phyloP scores from a whole-genome alignment of 2,888 invertebrate species.

The Ormyrus labotus region DNA sequence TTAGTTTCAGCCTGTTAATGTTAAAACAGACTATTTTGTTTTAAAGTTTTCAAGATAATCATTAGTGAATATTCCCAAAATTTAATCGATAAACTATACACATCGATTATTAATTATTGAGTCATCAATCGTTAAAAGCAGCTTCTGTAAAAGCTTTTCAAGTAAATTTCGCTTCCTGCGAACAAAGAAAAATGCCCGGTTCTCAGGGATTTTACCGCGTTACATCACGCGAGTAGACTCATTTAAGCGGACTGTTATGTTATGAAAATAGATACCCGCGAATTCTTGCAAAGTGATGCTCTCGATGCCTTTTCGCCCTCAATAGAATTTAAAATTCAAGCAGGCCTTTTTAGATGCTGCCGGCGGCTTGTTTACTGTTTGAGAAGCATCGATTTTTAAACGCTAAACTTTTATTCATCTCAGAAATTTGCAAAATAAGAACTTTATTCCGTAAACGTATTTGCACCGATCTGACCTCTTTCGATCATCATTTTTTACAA shows the following conservation, averaged over 20 bases:
- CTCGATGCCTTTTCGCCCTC: not conserved
- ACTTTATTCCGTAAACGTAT: too few relatives aligned
- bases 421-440: slow-evolving; percentile 1
- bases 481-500: too few relatives aligned
- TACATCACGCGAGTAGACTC: slow-evolving; percentile 37
- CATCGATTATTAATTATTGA: too few relatives aligned
- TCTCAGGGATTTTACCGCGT: slow-evolving; percentile 31
- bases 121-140: too few relatives aligned
- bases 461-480: too few relatives aligned
- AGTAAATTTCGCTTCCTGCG: too few relatives aligned
- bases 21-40: too few relatives aligned
- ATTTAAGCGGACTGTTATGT: slow-evolving; percentile 31
- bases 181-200: not conserved
- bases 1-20: too few relatives aligned
- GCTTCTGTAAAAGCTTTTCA: not conserved
- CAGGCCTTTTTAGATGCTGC: too few relatives aligned
- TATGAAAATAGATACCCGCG: slow-evolving; percentile 44
- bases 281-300: slow-evolving; percentile 28
- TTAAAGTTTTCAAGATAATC: not conserved
- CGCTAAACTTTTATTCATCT: not conserved
- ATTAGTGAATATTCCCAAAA: not conserved
- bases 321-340: not conserved
- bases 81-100: not conserved
- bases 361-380: too few relatives aligned
- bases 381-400: too few relatives aligned